Evolutionary conservation across 2,888 invertebrate species (phyloP).

Genomic region (Incurvaria masculella): DNA sequence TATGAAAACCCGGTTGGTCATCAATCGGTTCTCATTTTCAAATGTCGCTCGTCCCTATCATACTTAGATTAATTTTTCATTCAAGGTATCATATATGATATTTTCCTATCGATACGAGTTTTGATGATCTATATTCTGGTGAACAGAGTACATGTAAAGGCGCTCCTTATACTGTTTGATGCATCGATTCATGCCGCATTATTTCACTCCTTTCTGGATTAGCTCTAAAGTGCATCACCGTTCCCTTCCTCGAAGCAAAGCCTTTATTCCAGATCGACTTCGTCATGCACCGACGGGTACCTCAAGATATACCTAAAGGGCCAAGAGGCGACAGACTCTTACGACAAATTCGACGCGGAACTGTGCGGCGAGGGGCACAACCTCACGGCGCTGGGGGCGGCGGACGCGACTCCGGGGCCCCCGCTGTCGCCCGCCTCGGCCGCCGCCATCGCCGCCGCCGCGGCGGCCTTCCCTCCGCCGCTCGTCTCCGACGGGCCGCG

Average conservation of each 20-base stretch:
- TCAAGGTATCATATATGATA: no score
- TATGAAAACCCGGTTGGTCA: no score
- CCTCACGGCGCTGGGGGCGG: slow-evolving; percentile 20
- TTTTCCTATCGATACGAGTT: no score
- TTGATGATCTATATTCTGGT: no score
- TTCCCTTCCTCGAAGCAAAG: no score
- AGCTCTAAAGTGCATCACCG: neutral
- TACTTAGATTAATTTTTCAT: no score
- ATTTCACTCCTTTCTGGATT: no score
- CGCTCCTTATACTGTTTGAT: no score
- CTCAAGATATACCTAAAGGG: slow-evolving; percentile 88
- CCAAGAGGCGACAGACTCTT: slow-evolving; percentile 88
- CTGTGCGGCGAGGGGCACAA: slow-evolving; percentile 71
- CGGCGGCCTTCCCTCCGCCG: slow-evolving; percentile 63
- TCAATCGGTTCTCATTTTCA: no score
- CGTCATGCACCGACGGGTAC: slow-evolving; percentile 85
- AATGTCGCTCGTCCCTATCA: no score
- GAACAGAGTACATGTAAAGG: no score
- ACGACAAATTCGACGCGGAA: slow-evolving; percentile 91
- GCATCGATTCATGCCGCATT: no score
- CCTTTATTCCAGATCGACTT: neutral
- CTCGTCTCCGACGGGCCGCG: slow-evolving; percentile 90
- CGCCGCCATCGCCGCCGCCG: slow-evolving; percentile 22
- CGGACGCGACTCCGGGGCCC: slow-evolving; percentile 28
- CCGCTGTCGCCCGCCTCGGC: slow-evolving; percentile 24